These are phyloP conservation scores for Chitala chitala DNA, from an alignment of 2,113 vertebrate species.

Conservation along the genomic window DNA sequence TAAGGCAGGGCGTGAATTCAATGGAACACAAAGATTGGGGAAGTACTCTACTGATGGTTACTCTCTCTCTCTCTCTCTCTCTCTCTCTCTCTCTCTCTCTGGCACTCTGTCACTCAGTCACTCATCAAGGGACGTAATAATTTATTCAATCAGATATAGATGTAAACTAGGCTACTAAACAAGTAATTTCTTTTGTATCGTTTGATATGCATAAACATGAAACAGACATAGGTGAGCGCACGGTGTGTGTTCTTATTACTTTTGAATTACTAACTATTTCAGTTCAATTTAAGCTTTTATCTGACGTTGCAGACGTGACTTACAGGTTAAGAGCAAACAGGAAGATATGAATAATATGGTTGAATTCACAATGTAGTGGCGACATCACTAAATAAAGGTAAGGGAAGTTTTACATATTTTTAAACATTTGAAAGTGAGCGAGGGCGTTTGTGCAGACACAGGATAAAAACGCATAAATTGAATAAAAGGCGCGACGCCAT, in stretches of 20 bases:
- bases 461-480: background rate
- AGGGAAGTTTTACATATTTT: constrained; percentile 18
- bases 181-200: background rate
- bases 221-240: background rate
- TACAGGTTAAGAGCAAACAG: too few relatives aligned
- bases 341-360: constrained; percentile 3
- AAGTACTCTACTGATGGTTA: constrained; percentile 54
- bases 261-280: too few relatives aligned
- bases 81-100: constrained; percentile 17
- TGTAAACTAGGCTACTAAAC: constrained; percentile 3
- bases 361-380: constrained; percentile 14
- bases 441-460: background rate
- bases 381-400: constrained; percentile 19
- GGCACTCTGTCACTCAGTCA: too few relatives aligned
- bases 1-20: constrained; percentile 76
- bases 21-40: constrained; percentile 58
- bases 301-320: too few relatives aligned
- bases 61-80: constrained; percentile 21
- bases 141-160: constrained; percentile 4
- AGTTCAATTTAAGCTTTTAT: too few relatives aligned
- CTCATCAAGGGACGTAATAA: constrained; percentile 32
- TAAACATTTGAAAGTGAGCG: background rate
- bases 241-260: too few relatives aligned
- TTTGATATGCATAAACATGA: background rate
- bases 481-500: background rate